Base-by-base conservation (phyloP, 2,888 invertebrate genomes). In the Watsonalla binaria region DNA sequence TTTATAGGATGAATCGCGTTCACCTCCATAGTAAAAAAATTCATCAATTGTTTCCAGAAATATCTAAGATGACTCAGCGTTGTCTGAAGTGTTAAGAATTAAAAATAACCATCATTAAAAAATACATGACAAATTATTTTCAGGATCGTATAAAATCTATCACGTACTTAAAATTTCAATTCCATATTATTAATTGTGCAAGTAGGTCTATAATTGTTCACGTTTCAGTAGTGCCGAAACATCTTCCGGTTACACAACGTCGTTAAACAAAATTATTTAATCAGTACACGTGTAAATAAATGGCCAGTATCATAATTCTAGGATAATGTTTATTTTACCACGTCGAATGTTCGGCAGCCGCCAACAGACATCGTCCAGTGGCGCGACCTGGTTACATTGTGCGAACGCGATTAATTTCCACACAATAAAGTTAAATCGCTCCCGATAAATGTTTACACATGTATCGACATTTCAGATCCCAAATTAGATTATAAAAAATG, bases 291-390 rank as follows among this genome's bases (percentile, higher is more conserved):
- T 54, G 56, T 63, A 61, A 65, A 60, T 61, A 69, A 62, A 72
- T 71, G 72, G 69, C 72, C 66, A 75, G 74, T 74, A 74, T 77
- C 78, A 82, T 81, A 82, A 83, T 78, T 72, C 60, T 58, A 57
- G 57, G 61, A 61, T 65, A 59, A 59, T 73, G 82, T 84, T 85
- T 85, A 80, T 84, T 80, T 84, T 77, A 77, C 71, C 76, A 62
- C 72, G 77, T 79, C 78, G 66, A 78, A 78, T 73, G 71, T 69
- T 65, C 63, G 69, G 59, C 63, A 68, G 65, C 66, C 66, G 78
- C 61, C 69, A 77, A 80, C 78, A 71, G 84, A 83, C 74, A 70
- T 61, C 65, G 62, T 58, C 62, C 81, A 80, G 80, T 49, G 9
- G 49, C 8, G 59, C 74, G 82, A 79, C 80, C 84, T 78, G 65